Conservation (phyloP, 2,113 vertebrate genomes). For the Clupea harengus region DNA sequence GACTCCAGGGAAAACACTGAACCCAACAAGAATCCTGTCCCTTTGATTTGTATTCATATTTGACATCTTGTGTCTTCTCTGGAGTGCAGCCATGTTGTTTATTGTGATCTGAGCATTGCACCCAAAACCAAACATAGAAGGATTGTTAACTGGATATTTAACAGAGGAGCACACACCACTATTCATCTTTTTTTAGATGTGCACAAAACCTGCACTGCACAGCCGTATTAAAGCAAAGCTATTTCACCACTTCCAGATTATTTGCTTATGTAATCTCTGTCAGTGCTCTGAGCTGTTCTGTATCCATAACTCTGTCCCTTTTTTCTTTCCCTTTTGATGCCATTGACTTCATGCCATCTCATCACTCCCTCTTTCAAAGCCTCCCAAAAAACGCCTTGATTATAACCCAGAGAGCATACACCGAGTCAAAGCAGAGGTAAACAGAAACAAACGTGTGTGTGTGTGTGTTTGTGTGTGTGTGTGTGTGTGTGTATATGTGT, state of each 20-base stretch:
- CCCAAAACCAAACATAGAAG: not conserved
- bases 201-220: not conserved
- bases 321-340: conserved; percentile 39
- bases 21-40: not conserved
- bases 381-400: conserved; percentile 55
- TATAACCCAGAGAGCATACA: conserved; percentile 49
- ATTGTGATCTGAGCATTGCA: not conserved
- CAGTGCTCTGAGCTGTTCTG: not conserved
- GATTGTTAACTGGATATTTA: not conserved
- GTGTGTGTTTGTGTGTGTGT: conserved; percentile 9
- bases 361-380: conserved; percentile 40
- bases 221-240: not conserved
- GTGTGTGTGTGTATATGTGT: not conserved
- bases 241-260: not conserved
- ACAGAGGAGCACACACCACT: not conserved
- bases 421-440: conserved; percentile 45
- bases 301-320: conserved; percentile 35
- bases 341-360: conserved; percentile 31
- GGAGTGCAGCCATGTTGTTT: not conserved
- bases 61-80: not conserved
- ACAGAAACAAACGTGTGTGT: not conserved
- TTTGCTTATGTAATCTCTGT: conserved; percentile 14
- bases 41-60: not conserved
- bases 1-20: not conserved
- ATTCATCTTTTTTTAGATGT: not conserved